phyloP scores from a whole-genome alignment of 2,113 vertebrate genomes.

The Herpetotheres cachinnans region DNA sequence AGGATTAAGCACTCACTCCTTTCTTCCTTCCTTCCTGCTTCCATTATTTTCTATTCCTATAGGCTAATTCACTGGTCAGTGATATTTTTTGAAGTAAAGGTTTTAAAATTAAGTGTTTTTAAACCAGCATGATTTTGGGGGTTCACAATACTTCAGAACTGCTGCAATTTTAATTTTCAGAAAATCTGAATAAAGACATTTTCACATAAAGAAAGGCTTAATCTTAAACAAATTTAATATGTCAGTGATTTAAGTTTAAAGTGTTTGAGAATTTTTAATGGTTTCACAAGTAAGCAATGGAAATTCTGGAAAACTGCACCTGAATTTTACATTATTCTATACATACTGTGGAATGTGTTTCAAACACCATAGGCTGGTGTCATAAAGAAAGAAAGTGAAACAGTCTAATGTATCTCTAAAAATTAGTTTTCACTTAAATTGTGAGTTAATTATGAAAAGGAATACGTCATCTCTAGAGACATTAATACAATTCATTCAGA shows the following conservation, averaged over 20 bases:
- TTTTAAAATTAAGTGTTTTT: not conserved
- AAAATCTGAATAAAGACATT: not conserved
- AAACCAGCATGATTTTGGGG: not conserved
- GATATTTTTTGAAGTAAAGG: not conserved
- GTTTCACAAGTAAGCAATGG: not conserved
- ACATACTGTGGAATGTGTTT: not conserved
- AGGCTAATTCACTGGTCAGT: not conserved
- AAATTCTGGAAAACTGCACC: not conserved
- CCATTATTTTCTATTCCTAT: not conserved
- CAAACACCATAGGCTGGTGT: accelerated
- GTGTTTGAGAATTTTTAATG: not conserved
- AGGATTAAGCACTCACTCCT: not conserved
- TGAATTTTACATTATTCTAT: not conserved
- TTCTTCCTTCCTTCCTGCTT: not conserved
- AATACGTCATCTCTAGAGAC: not conserved
- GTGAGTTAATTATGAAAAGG: not conserved
- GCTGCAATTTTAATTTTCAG: not conserved
- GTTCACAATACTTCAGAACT: not conserved
- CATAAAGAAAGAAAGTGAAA: not conserved
- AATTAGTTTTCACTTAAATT: not conserved
- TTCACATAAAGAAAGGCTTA: not conserved
- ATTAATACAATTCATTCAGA: not conserved
- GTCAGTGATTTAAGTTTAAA: not conserved
- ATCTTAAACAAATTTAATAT: not conserved
- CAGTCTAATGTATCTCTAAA: not conserved